These are phyloP conservation scores for Drosophila suzukii DNA, from an alignment of 1,140 invertebrate species.

Conservation along the genomic window DNA sequence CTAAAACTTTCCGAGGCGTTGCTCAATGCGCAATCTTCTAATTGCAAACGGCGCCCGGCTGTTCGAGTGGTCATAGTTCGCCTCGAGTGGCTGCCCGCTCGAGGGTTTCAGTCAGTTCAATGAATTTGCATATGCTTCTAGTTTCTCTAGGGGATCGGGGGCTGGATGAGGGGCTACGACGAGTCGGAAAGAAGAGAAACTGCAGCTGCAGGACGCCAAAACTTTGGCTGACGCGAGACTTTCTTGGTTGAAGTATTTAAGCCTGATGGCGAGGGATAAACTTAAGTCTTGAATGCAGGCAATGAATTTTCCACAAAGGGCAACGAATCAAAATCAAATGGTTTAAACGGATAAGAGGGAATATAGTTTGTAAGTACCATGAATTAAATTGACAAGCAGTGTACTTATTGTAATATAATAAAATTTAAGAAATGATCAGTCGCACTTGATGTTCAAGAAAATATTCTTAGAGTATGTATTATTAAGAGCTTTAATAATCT, in stretches of 20 bases:
- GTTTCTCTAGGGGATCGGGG: constrained; percentile 8
- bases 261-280: constrained; percentile 2
- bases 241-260: constrained; percentile 50
- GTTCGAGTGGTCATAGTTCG: constrained; percentile 53
- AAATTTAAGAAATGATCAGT: no score
- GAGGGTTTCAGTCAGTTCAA: constrained; percentile 55
- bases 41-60: constrained; percentile 65
- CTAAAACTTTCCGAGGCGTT: constrained; percentile 65
- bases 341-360: no score
- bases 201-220: constrained; percentile 43
- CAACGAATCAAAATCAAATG: background rate
- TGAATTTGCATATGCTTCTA: constrained; percentile 66
- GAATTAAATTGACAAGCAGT: no score
- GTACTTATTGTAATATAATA: no score
- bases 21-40: constrained; percentile 68
- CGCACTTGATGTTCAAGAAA: no score
- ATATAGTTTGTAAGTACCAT: no score
- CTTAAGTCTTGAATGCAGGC: background rate
- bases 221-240: constrained; percentile 66
- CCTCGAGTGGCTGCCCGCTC: constrained; percentile 48
- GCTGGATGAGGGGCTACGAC: background rate
- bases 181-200: background rate
- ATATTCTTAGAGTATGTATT: no score
- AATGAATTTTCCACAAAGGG: background rate
- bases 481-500: no score